Evolutionary conservation across 1,140 invertebrate species (phyloP), one percentile per base, ranked within the genome.

Genomic region (Zaprionus ghesquierei): DNA sequence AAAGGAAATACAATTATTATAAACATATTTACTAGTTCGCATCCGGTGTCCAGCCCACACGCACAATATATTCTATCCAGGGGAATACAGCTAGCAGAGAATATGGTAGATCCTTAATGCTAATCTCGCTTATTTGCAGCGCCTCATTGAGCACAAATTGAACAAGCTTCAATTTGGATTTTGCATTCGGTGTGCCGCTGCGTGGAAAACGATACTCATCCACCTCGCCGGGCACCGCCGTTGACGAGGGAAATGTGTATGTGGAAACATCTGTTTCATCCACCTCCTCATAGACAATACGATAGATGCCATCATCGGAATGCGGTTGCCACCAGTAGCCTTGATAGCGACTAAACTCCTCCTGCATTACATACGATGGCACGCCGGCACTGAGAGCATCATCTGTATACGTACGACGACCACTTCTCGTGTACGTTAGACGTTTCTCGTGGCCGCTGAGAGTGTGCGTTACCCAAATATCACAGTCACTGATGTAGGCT

Each of bases 281-380:
- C 0, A 99, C 97, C 93, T 99, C 98, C 93, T 99, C 98, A 90
- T 98, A 99, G 13, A 99, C 94, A 92, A 99, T 97, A 82, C 97
- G 94, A 93, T 97, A 98, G 25, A 95, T 92, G 64, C 94, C 94
- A 93, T 96, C 95, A 77, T 94, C 92, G 53, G 93, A 94, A 71
- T 94, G 94, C 5, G 98, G 98, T 89, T 98, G 96, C 98, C 98
- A 99, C 98, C 98, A 99, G 92, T 97, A 99, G 0, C 98, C 98
- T 73, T 96, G 96, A 92, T 98, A 99, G 29, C 98, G 94, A 65
- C 96, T 97, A 93, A 99, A 99, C 93, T 99, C 98, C 93, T 99
- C 98, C 93, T 99, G 98, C 92, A 98, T 98, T 0, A 99, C 97
- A 93, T 99, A 99, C 8, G 97, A 98, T 0, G 98, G 98, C 27